Percentiles rank a stretch among this genome's conserved stretches.
phyloP scores from a whole-genome alignment of 1,140 invertebrate genomes.

The Calephelis nemesis region DNA sequence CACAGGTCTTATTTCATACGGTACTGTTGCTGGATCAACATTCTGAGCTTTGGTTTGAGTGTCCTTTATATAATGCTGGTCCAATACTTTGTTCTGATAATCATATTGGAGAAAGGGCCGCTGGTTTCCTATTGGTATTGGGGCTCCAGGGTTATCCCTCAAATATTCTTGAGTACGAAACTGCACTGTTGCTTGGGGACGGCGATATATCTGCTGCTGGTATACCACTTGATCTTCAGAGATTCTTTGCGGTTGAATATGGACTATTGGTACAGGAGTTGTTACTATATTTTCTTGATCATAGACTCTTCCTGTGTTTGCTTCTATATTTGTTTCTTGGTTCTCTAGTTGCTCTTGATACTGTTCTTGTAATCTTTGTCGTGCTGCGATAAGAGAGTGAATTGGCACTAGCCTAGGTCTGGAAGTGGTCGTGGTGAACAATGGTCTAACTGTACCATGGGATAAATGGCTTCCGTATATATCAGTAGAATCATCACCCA shows the following conservation, averaged over 20 bases:
- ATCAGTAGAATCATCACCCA: conserved; percentile 82
- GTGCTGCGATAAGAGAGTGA: conserved; percentile 61
- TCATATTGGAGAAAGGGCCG: conserved; percentile 75
- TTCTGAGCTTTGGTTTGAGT: conserved; percentile 43
- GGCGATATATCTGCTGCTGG: conserved; percentile 74
- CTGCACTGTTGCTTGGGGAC: conserved; percentile 70
- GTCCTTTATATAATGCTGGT: conserved; percentile 68
- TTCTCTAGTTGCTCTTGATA: conserved; percentile 72
- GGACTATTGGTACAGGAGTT: conserved; percentile 69
- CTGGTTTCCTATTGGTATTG: conserved; percentile 75
- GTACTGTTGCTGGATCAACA: conserved; percentile 42
- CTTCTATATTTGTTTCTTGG: conserved; percentile 73
- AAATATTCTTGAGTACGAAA: conserved; percentile 74
- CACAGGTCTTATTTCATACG: conserved; percentile 56
- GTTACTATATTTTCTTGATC: conserved; percentile 66
- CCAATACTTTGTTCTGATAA: conserved; percentile 64
- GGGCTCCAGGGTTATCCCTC: conserved; percentile 72
- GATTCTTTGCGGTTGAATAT: conserved; percentile 60
- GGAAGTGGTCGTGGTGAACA: conserved; percentile 82
- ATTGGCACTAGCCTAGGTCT: conserved; percentile 70
- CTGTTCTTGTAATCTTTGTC: conserved; percentile 68
- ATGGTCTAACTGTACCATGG: conserved; percentile 80
- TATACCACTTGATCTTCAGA: conserved; percentile 64
- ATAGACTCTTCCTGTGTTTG: conserved; percentile 70
- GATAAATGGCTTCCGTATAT: conserved; percentile 83